Base-by-base conservation (phyloP, 2,113 vertebrate species). In the Leptocoma aspasia region DNA sequence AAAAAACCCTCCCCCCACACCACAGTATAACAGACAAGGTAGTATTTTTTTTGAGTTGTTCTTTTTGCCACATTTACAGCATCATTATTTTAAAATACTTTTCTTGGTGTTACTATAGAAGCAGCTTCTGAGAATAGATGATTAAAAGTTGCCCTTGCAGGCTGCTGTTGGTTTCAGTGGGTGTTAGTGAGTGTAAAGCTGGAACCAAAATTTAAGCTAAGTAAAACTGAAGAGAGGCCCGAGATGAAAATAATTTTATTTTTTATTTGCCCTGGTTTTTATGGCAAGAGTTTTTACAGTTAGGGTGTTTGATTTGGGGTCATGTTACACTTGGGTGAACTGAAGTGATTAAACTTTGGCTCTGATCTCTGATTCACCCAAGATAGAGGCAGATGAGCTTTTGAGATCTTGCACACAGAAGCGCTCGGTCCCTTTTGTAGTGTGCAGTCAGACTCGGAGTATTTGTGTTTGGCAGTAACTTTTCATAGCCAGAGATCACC, bases 321-420 rank as follows among this genome's bases (percentile, higher is more conserved):
- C 47, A 1, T 57, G 57, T 86, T 92, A 71, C 80, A 52, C 63
- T 82, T 94, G 72, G 33, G 42, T 78, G 80, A 76, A 44, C 82
- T 65, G 78, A 68, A 61, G 30, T 86, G 70, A 90, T 97, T 90
- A 73, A 96, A 89, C 41, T 88, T 94, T 2, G 6, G 27, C 57
- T 89, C 76, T 80, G 30, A 76, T 96, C 81, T 95, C 76, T 66
- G 44, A 76, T 54, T 93, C 49, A 28, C 63, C 39, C 57, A 82
- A 10, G 53, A 56, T 3, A 30, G 77, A 61, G 72, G 63, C 89
- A 88, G 84, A 68, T 85, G 82, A 93, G 65, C 65, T 82, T 57
- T 86, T 80, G 49, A 90, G 52, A 44, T 87, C 56, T 73, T 76
- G 86, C 60, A 21, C 52, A 30, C 23, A 57, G 12, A 86, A 82